Conservation (phyloP, 2,797 vertebrate genomes). For the Emydoidea blandingii region DNA sequence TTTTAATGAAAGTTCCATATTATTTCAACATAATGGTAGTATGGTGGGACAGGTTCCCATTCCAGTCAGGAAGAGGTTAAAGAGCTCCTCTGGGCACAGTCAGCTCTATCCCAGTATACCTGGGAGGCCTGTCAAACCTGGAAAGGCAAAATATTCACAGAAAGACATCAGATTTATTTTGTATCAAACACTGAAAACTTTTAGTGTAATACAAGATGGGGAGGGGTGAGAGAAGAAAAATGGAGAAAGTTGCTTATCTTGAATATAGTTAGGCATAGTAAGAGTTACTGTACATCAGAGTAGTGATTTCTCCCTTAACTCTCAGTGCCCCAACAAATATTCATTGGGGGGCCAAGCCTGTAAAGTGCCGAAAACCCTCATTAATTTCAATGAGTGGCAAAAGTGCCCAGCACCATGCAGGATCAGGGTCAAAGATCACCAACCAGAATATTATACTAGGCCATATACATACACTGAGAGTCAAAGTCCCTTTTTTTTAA, state of each 20-base stretch:
- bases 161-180: not conserved
- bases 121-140: not conserved
- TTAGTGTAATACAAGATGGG: not conserved
- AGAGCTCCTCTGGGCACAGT: not conserved
- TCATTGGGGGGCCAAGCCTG: not conserved
- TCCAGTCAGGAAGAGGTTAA: not conserved
- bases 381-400: not conserved
- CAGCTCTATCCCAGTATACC: not conserved
- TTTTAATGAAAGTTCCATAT: not conserved
- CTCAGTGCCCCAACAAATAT: not conserved
- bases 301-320: not conserved
- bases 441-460: not conserved
- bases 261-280: not conserved
- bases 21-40: not conserved
- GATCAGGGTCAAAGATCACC: not conserved
- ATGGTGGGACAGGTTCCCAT: not conserved
- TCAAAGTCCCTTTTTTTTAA: not conserved
- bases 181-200: not conserved
- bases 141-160: not conserved
- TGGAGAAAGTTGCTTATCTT: not conserved
- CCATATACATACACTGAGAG: not conserved
- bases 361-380: not conserved
- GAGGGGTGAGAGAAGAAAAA: not conserved
- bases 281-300: not conserved
- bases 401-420: fast-evolving